A percentile compares a stretch with the other conserved stretches of the same genome.
phyloP scores from a whole-genome alignment of 64 coral and sea anemone genomes.

The Catalaphyllia jardinei region DNA sequence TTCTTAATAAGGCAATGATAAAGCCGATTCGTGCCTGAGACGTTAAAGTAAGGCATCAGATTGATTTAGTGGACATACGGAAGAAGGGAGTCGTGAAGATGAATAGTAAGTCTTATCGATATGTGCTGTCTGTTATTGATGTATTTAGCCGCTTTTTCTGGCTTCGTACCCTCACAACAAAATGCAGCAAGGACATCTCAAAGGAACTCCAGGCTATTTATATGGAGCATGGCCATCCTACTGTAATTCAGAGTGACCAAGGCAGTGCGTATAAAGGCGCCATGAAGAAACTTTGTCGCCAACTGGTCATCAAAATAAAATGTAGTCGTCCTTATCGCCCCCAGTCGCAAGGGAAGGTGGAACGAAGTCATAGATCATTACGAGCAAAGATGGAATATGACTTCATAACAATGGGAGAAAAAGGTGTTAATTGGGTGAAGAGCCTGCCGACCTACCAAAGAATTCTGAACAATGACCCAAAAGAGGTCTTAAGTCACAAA shows the following conservation, averaged over 20 bases:
- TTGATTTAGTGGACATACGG: background rate
- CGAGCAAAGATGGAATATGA: slow-evolving; percentile 31
- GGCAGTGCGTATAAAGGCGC: background rate
- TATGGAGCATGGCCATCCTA: background rate
- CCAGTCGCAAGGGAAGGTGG: slow-evolving; percentile 23
- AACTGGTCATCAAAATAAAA: slow-evolving; percentile 2
- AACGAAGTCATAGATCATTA: background rate
- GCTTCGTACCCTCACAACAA: background rate
- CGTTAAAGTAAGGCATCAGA: no score
- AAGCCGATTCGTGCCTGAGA: no score
- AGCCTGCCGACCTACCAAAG: background rate
- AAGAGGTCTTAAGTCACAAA: slow-evolving; percentile 35
- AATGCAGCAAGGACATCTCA: background rate
- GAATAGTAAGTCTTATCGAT: background rate
- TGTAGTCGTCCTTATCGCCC: slow-evolving; percentile 4
- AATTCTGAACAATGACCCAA: slow-evolving; percentile 47
- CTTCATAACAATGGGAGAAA: slow-evolving; percentile 32
- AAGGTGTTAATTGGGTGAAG: slow-evolving; percentile 46
- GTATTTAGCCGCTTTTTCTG: slow-evolving; percentile 21
- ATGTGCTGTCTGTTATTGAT: background rate
- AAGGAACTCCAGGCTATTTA: background rate
- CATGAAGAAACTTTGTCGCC: background rate
- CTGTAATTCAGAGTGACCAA: background rate
- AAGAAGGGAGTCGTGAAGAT: background rate
- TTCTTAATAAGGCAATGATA: no score